Conservation (phyloP, 2,797 vertebrate genomes). For the Fistularia commersonii region DNA sequence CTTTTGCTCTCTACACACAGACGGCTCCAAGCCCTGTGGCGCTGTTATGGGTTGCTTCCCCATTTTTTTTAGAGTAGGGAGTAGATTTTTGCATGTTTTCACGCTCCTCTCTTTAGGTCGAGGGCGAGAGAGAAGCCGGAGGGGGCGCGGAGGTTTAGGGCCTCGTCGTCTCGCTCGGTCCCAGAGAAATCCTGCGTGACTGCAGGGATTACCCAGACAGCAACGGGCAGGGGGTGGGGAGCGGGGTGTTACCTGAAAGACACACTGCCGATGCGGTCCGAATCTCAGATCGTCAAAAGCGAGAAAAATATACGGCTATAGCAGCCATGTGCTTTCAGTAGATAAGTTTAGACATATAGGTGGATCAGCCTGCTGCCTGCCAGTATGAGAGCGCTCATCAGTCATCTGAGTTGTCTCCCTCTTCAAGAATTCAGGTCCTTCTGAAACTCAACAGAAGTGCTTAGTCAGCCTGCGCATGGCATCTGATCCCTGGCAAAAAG, state of each 20-base stretch:
- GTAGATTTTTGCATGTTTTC: slow-evolving; percentile 51
- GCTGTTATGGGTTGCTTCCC: slow-evolving; percentile 28
- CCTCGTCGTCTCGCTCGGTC: slow-evolving; percentile 27
- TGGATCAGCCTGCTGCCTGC: slow-evolving; percentile 26
- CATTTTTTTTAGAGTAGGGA: slow-evolving; percentile 43
- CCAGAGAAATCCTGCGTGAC: slow-evolving; percentile 40
- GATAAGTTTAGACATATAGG: slow-evolving; percentile 13
- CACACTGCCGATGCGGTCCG: slow-evolving; percentile 1
- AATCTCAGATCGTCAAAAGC: not conserved
- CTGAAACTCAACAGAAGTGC: slow-evolving; percentile 52
- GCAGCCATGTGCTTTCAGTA: slow-evolving; percentile 6
- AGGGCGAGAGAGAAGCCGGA: slow-evolving; percentile 10
- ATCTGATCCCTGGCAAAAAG: slow-evolving; percentile 38
- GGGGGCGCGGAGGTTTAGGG: slow-evolving; percentile 34
- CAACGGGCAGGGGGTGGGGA: slow-evolving; percentile 1
- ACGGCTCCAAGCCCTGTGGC: slow-evolving; percentile 44
- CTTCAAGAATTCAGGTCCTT: slow-evolving; percentile 26
- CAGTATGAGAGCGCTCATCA: slow-evolving; percentile 21
- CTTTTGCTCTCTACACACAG: slow-evolving; percentile 21
- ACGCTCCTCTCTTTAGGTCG: slow-evolving; percentile 19
- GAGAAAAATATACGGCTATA: not conserved
- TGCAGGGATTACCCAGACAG: slow-evolving; percentile 41
- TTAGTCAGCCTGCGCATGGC: slow-evolving; percentile 46
- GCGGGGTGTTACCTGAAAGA: slow-evolving; percentile 33
- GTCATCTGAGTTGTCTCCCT: slow-evolving; percentile 23